Evolutionary conservation across 2,113 vertebrate species (phyloP), one percentile per base, ranked within the genome.

Genomic region (Aldabrachelys gigantea): DNA sequence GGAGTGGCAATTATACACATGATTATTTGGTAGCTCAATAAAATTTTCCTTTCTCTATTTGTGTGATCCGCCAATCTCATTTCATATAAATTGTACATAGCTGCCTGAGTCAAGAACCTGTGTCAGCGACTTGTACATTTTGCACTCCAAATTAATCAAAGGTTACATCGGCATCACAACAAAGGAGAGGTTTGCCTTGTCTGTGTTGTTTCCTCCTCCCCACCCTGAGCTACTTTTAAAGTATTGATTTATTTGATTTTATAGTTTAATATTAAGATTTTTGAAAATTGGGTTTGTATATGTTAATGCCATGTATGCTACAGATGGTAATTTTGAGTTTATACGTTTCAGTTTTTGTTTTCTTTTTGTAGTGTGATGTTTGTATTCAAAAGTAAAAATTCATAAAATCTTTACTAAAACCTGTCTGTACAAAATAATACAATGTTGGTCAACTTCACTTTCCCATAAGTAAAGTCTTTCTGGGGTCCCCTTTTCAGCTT

Each of bases 341-440:
- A 41, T 22, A 86, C 8, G 50, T 0, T 14, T 50, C 2, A 1
- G 8, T 75, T 56, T n/a, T 53, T 53, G 13, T 0, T 79, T 21
- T 85, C 19, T 87, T 88, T 25, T 38, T 76, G 27, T 16, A 11
- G 10, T n/a, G 85, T 47, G 38, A 11, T 78, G 24, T 22, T 93
- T 62, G 88, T n/a, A 47, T 13, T 78, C 27, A 14, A 35, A 44
- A 56, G 72, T 47, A 78, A 65, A 59, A 59, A 59, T 59, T 59
- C 57, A 59, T 47, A 53, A 93, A 65, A 47, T 49, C 52, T 83
- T 80, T 89, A 57, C 12, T 59, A 75, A 87, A 90, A 49, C 19
- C 12, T 8, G 14, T 72, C 14, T 72, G 6, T 22, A 38, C 38
- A 89, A 2, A 25, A 57, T 24, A 54, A 57, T 38, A 72, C 38